phyloP scores from a whole-genome alignment of 1,140 invertebrate species.

The Cepaea nemoralis region DNA sequence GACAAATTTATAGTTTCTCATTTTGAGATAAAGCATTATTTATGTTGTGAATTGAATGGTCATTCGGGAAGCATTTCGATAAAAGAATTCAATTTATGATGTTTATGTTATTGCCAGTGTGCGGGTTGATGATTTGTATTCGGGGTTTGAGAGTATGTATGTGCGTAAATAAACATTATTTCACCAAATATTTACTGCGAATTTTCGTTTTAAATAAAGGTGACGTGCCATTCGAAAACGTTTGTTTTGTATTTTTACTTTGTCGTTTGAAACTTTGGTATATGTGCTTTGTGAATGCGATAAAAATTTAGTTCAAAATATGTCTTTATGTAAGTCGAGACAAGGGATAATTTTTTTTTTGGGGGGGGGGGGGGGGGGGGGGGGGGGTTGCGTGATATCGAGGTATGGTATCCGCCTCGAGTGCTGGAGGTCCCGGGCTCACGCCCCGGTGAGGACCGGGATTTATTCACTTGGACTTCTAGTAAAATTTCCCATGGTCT shows the following conservation, averaged over 20 bases:
- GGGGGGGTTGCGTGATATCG: no score
- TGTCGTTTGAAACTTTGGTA: background rate
- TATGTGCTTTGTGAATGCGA: background rate
- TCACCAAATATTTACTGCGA: background rate
- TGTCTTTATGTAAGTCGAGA: no score
- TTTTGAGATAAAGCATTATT: conserved; percentile 21
- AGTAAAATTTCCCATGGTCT: no score
- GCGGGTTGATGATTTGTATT: background rate
- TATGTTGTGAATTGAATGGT: conserved; percentile 29
- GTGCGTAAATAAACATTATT: background rate
- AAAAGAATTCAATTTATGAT: background rate
- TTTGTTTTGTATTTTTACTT: background rate
- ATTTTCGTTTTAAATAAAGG: background rate
- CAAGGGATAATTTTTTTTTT: no score
- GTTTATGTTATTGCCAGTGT: background rate
- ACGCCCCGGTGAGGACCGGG: no score
- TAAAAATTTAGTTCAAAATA: no score
- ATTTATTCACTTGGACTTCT: no score
- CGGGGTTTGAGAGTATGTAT: background rate
- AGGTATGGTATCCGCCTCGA: no score
- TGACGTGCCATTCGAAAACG: no score
- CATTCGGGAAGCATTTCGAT: conserved; percentile 13
- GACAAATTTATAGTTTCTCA: conserved; percentile 27
- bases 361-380: no score
- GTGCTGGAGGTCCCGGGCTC: no score